A percentile compares a stretch with the other conserved stretches of the same genome.
Evolutionary conservation across 1,140 invertebrate genomes (phyloP).

Genomic region (Medauroidea extradentata): DNA sequence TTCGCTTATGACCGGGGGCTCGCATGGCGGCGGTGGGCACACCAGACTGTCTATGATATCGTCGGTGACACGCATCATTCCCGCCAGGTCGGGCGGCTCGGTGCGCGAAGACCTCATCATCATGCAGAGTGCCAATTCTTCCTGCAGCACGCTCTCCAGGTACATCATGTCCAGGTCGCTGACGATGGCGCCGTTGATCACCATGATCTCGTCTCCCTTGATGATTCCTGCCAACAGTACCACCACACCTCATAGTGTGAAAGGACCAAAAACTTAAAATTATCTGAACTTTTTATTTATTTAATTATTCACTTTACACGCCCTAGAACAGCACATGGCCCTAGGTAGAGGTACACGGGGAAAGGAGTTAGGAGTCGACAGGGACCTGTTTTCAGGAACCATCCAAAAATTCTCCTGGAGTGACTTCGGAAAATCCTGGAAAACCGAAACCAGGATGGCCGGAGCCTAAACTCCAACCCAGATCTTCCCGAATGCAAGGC

Average conservation of each 20-base stretch:
- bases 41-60: constrained; percentile 94
- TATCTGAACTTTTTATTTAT: too few species aligned
- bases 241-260: neutral
- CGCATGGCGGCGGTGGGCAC: constrained; percentile 90
- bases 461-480: too few species aligned
- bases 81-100: constrained; percentile 83
- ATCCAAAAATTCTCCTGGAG: too few species aligned
- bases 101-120: constrained; percentile 96
- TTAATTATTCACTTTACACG: too few species aligned
- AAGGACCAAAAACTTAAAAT: too few species aligned
- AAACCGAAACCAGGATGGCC: too few species aligned
- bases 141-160: constrained; percentile 91
- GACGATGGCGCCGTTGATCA: constrained; percentile 96
- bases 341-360: too few species aligned
- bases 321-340: too few species aligned
- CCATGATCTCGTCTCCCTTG: constrained; percentile 97
- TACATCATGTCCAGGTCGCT: constrained; percentile 99
- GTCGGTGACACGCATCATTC: constrained; percentile 78
- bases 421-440: too few species aligned
- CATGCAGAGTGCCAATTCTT: constrained; percentile 92
- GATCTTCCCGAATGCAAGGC: too few species aligned
- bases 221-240: constrained; percentile 73
- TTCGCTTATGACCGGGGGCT: constrained; percentile 87
- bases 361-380: too few species aligned
- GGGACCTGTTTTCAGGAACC: too few species aligned